phyloP scores from a whole-genome alignment of 2,888 invertebrate species.

The Amiota mariae region DNA sequence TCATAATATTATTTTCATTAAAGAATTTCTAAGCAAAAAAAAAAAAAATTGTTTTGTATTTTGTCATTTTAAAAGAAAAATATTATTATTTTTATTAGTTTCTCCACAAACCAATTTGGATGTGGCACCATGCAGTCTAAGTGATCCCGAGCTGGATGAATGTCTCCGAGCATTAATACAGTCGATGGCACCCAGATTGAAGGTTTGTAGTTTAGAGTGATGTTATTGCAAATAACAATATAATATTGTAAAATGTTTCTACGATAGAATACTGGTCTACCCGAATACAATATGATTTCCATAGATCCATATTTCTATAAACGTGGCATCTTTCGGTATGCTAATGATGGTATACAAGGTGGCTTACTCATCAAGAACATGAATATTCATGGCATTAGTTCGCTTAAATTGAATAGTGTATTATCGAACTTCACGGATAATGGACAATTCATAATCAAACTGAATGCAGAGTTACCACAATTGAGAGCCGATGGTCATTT shows the following conservation, averaged over 20 bases:
- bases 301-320: constrained; percentile 70
- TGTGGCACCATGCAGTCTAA: constrained; percentile 75
- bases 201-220: constrained; percentile 27
- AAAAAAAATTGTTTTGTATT: too few relatives aligned
- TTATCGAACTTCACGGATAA: constrained; percentile 76
- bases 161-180: constrained; percentile 77
- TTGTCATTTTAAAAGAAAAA: too few relatives aligned
- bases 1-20: background rate
- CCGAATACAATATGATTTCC: constrained; percentile 61
- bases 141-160: constrained; percentile 76
- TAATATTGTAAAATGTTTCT: background rate
- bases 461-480: constrained; percentile 77
- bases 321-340: constrained; percentile 69
- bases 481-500: constrained; percentile 77
- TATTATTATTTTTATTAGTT: constrained; percentile 37
- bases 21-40: background rate
- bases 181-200: constrained; percentile 73
- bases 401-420: constrained; percentile 76
- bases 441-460: constrained; percentile 76
- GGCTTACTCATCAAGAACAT: constrained; percentile 70
- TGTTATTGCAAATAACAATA: constrained; percentile 36
- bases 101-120: constrained; percentile 33
- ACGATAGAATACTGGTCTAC: constrained; percentile 47
- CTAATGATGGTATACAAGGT: constrained; percentile 70
- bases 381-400: constrained; percentile 76